Evolutionary conservation across 2,888 invertebrate species (phyloP), one percentile per base, ranked within the genome.

Genomic region (Ptychoptera albimana): DNA sequence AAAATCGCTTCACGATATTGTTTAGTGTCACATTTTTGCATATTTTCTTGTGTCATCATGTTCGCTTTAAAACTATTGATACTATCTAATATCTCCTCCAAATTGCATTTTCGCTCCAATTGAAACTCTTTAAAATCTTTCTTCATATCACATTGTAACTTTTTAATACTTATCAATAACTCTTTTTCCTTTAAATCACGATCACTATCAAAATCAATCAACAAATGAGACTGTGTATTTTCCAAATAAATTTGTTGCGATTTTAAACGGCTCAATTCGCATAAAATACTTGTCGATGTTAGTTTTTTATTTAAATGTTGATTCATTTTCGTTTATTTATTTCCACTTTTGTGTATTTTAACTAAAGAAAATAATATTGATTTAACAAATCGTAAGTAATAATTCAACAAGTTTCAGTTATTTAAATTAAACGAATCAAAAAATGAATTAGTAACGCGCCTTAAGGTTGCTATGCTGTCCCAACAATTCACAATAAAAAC

Each of bases 181-280:
- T 40, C 40, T n/a, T 40, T 40, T 40, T 40, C 40, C 13, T 15
- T 32, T 34, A 31, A 14, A 40, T 40, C 40, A 13, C 31, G 15
- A 14, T 40, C 40, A 15, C 15, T 23, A 23, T 23, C 15, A 12
- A 9, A 15, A 11, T 13, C 10, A 9, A 30, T 29, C 14, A 15
- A 15, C 15, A 34, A 11, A 2, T 32, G 15, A 13, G 12, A 49
- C 50, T 61, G 63, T 54, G 56, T 58, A 52, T 59, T 59, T 54
- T 64, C 64, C 16, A 64, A 55, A 54, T 63, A 64, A 52, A 63
- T 63, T 54, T 63, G 63, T 49, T 64, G 64, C 1, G 61, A 56
- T 52, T 63, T 64, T 15, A 64, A 54, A 7, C 62, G 59, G 44
- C 60, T 62, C 48, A 64, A 46, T 50, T 64, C 63, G 38, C 63